These are phyloP conservation scores for Watersipora subatra DNA, from an alignment of 1,140 invertebrate genomes.

Conservation along the genomic window DNA sequence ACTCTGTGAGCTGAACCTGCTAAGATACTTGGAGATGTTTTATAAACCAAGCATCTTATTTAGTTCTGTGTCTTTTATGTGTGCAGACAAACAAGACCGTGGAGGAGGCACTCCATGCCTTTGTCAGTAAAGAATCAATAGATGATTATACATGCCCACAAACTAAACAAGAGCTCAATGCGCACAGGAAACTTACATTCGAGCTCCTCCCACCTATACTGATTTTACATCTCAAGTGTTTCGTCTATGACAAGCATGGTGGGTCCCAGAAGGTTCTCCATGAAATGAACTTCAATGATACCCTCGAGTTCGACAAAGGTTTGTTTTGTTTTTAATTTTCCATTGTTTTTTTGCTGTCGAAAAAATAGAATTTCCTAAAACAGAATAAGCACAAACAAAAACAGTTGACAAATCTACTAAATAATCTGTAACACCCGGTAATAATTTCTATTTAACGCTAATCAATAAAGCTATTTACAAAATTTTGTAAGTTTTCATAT, in stretches of 20 bases:
- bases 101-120: constrained; percentile 66
- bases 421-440: no score
- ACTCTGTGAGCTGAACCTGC: no score
- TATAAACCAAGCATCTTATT: no score
- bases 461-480: no score
- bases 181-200: constrained; percentile 65
- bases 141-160: constrained; percentile 68
- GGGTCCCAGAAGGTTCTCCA: constrained; percentile 76
- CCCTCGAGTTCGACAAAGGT: constrained; percentile 79
- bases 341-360: neutral
- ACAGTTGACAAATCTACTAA: no score
- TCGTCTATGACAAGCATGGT: constrained; percentile 64
- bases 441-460: no score
- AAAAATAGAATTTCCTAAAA: no score
- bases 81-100: constrained; percentile 39
- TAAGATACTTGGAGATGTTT: no score
- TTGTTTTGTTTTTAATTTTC: constrained; percentile 41
- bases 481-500: no score
- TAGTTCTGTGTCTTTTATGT: neutral
- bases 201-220: constrained; percentile 74
- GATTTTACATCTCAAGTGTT: constrained; percentile 70
- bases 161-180: constrained; percentile 57
- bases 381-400: no score
- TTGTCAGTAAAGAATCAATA: constrained; percentile 64
- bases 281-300: constrained; percentile 69